Evolutionary conservation across 1,140 invertebrate species (phyloP).

Genomic region (Pseudomyrmex gracilis): DNA sequence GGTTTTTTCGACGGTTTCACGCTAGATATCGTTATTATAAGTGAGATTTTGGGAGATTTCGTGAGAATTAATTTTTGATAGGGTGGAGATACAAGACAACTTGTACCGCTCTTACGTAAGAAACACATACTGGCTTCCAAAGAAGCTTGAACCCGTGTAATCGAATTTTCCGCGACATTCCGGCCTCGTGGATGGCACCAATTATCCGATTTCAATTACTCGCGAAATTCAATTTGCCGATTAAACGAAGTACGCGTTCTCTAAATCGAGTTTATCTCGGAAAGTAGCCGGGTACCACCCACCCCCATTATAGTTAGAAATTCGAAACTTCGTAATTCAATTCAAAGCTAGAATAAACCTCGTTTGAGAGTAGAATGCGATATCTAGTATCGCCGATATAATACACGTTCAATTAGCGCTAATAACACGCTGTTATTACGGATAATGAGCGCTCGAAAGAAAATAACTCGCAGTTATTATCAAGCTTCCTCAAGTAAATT

Average conservation of each 20-base stretch:
- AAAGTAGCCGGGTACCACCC: slow-evolving; percentile 44
- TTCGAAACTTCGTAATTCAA: slow-evolving; percentile 59
- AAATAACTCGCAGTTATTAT: too few relatives aligned
- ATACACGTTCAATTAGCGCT: slow-evolving; percentile 3
- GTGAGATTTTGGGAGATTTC: slow-evolving; percentile 9
- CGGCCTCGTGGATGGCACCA: slow-evolving; percentile 51
- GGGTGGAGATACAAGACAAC: background rate
- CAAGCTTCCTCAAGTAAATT: background rate
- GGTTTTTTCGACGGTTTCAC: background rate
- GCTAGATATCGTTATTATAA: background rate
- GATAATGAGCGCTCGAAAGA: background rate
- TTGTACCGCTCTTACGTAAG: slow-evolving; percentile 11
- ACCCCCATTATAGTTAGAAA: slow-evolving; percentile 56
- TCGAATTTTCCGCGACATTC: slow-evolving; percentile 51
- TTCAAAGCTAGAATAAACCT: slow-evolving; percentile 35
- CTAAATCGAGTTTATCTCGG: slow-evolving; percentile 56
- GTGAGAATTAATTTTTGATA: slow-evolving; percentile 22
- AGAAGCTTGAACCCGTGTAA: slow-evolving; percentile 38
- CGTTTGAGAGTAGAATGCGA: slow-evolving; percentile 45
- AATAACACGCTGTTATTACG: background rate
- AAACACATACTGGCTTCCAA: slow-evolving; percentile 4
- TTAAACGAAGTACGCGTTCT: slow-evolving; percentile 56
- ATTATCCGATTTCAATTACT: slow-evolving; percentile 62
- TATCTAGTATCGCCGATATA: slow-evolving; percentile 24
- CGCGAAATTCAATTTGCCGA: slow-evolving; percentile 54